Percentiles rank a stretch among this genome's conserved stretches.
Conservation (phyloP, 2,888 invertebrate genomes). For the Orchestes rusci region DNA sequence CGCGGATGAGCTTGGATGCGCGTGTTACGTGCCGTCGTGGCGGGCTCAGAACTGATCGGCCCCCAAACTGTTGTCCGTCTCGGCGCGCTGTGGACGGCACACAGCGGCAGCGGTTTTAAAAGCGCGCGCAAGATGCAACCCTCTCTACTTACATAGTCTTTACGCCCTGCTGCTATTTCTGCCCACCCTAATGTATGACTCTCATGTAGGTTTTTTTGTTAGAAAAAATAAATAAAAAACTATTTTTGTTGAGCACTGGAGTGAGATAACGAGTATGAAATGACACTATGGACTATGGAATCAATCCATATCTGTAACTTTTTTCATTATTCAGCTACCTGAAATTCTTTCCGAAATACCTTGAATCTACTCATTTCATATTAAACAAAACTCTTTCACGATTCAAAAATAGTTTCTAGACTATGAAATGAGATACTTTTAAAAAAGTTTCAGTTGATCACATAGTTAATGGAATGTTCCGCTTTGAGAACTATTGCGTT, state of each 20-base stretch:
- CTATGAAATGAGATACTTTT: slow-evolving; percentile 18
- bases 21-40: slow-evolving; percentile 17
- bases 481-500: slow-evolving; percentile 5
- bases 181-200: slow-evolving; percentile 25
- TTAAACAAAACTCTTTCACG: slow-evolving; percentile 7
- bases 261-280: no score
- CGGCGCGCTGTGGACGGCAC: no score
- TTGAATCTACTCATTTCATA: slow-evolving; percentile 7
- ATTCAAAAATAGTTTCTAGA: slow-evolving; percentile 18
- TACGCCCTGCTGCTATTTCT: slow-evolving; percentile 22
- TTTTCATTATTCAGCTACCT: slow-evolving; percentile 10
- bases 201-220: no score
- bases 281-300: no score
- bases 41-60: slow-evolving; percentile 22
- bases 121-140: slow-evolving; percentile 27
- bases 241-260: no score
- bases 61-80: slow-evolving; percentile 20
- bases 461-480: slow-evolving; percentile 18
- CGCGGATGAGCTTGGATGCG: slow-evolving; percentile 2
- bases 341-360: slow-evolving; percentile 18
- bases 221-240: slow-evolving; percentile 3
- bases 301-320: no score
- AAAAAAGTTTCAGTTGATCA: slow-evolving; percentile 14
- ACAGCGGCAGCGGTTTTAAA: slow-evolving; percentile 19
- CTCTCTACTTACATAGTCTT: slow-evolving; percentile 26